Base-by-base conservation (phyloP, 2,797 vertebrate species). In the Eulemur albifrons region DNA sequence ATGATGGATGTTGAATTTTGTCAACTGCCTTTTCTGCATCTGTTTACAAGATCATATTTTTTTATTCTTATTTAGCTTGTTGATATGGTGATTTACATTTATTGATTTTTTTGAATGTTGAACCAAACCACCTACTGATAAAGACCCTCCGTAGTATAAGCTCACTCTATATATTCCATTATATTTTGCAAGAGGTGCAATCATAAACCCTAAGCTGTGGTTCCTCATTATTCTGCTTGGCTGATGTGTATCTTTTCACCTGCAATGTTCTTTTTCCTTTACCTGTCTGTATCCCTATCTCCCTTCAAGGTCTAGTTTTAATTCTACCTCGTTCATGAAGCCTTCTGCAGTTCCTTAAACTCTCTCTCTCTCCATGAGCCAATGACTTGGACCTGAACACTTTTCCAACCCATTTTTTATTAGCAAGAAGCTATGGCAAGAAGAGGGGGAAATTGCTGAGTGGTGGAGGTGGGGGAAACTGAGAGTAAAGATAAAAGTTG, bases 391-490 rank as follows among this genome's bases (percentile, higher is more conserved):
- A 40, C 1, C 52, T 43, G 43, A 95, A 50, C 32, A 32, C 13
- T 94, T 21, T 86, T 89, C 21, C 48, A 97, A n/a, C 73, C 8
- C 25, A 52, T 61, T 80, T 88, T 86, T 94, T 81, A 69, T 77
- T 89, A 67, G 20, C 4, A 90, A 82, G 67, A 90, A 85, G 38
- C n/a, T 12, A 32, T 32, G 73, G 27, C 35, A 94, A 11, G 20
- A 83, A 95, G 38, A 87, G n/a, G 21, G 50, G 79, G 30, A 76
- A 73, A 75, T 75, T 89, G 14, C 52, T 11, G 5, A 48, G 10
- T 12, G 65, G 20, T 70, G 65, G n/a, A 25, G 23, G 17, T 13
- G 5, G 45, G 73, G 20, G 35, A 59, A 7, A 1, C 1, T 79
- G 2, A 15, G 27, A 32, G 23, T 38, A 8, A 88, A 84, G 73